Conservation (phyloP, 2,888 invertebrate species). For the Clanis bilineata region DNA sequence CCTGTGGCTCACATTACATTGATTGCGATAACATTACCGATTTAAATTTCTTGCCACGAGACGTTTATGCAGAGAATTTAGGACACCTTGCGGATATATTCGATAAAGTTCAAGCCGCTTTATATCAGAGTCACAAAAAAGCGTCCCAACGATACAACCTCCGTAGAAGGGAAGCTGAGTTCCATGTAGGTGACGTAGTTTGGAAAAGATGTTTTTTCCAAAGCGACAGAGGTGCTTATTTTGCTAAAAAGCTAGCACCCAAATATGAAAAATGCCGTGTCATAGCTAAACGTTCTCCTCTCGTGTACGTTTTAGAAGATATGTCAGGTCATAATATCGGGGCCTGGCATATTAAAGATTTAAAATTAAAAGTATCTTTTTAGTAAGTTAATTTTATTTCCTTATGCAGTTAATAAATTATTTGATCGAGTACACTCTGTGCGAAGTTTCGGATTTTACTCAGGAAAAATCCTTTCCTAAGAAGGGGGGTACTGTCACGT, state of each 20-base stretch:
- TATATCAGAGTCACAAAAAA: slow-evolving; percentile 20
- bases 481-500: too few relatives aligned
- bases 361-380: too few relatives aligned
- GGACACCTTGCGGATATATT: slow-evolving; percentile 18
- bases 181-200: slow-evolving; percentile 26
- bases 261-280: slow-evolving; percentile 27
- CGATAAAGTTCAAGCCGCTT: slow-evolving; percentile 21
- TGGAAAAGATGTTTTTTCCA: slow-evolving; percentile 21
- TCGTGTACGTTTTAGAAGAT: slow-evolving; percentile 27
- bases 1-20: slow-evolving; percentile 22
- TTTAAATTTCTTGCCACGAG: slow-evolving; percentile 24
- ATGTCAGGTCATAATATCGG: slow-evolving; percentile 23
- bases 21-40: slow-evolving; percentile 16
- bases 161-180: slow-evolving; percentile 23
- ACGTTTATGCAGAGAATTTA: slow-evolving; percentile 23
- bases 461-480: too few relatives aligned
- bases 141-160: slow-evolving; percentile 24
- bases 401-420: too few relatives aligned
- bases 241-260: slow-evolving; percentile 30
- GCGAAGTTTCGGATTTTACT: too few relatives aligned
- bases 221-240: slow-evolving; percentile 28
- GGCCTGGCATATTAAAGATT: slow-evolving; percentile 27
- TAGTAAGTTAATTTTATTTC: too few relatives aligned
- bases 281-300: slow-evolving; percentile 22
- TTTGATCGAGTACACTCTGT: too few relatives aligned